Conservation (phyloP, 2,797 vertebrate species). For the Buphagus erythrorhynchus region DNA sequence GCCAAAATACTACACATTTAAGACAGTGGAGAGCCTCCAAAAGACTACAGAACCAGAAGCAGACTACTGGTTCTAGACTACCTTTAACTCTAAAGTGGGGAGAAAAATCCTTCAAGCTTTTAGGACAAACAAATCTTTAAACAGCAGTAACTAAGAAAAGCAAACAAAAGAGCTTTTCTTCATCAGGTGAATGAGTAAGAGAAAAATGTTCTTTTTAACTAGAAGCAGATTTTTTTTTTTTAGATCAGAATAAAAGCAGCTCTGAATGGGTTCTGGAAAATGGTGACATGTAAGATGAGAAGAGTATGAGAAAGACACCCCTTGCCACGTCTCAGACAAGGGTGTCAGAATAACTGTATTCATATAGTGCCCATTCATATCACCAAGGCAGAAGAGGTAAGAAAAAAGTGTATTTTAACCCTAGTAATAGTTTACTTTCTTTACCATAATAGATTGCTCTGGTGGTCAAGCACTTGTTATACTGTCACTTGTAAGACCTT, state of each 20-base stretch:
- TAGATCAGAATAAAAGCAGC: neutral
- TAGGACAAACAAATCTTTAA: conserved; percentile 8
- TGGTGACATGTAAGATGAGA: neutral
- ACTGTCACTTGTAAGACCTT: neutral
- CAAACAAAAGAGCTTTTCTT: neutral
- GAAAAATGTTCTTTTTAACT: neutral
- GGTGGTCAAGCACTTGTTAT: neutral
- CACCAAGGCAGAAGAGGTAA: neutral
- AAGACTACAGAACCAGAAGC: neutral
- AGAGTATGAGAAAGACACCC: neutral
- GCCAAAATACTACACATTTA: neutral
- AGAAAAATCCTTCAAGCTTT: conserved; percentile 4
- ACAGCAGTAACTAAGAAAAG: neutral
- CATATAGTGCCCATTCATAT: neutral
- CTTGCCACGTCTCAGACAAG: neutral
- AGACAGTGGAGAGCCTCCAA: neutral
- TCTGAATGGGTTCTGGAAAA: neutral
- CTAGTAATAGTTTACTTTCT: neutral
- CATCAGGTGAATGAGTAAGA: neutral
- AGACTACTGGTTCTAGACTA: neutral
- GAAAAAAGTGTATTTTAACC: neutral
- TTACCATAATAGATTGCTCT: neutral
- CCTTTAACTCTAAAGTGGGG: neutral
- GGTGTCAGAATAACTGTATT: neutral
- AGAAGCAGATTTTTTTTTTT: neutral